Evolutionary conservation across 2,113 vertebrate species (phyloP).

Genomic region (Stegostoma tigrinum): DNA sequence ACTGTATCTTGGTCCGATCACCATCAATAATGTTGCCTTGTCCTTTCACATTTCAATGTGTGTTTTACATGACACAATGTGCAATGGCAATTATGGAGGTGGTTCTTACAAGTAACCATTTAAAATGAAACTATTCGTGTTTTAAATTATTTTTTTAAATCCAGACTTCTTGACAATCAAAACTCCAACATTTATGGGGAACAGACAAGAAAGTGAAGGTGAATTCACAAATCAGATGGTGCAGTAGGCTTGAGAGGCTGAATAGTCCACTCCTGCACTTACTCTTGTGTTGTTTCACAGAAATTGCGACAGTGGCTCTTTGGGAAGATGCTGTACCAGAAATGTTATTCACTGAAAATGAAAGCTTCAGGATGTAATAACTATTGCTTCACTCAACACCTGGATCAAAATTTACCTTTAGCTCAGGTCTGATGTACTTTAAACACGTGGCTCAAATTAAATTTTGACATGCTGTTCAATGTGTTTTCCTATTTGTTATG

Average conservation of each 20-base stretch:
- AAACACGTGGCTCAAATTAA: neutral
- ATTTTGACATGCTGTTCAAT: neutral
- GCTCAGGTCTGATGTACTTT: neutral
- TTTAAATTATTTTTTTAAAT: neutral
- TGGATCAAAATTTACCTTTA: neutral
- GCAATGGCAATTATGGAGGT: neutral
- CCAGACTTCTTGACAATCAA: too few relatives aligned
- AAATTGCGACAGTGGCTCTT: neutral
- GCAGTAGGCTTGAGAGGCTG: too few relatives aligned
- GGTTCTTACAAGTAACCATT: neutral
- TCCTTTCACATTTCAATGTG: neutral
- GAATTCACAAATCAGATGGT: too few relatives aligned
- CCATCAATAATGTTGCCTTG: neutral
- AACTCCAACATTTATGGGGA: too few relatives aligned
- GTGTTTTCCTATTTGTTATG: neutral
- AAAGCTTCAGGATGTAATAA: neutral
- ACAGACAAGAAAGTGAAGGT: too few relatives aligned
- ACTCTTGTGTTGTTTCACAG: neutral
- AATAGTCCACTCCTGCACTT: too few relatives aligned
- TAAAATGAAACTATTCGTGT: neutral
- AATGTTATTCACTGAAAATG: neutral
- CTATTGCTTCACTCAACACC: neutral
- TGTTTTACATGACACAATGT: neutral
- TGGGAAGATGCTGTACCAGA: neutral
- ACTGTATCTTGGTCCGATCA: neutral